Evolutionary conservation across 1,140 invertebrate genomes (phyloP).

Genomic region (Cydia amplana): DNA sequence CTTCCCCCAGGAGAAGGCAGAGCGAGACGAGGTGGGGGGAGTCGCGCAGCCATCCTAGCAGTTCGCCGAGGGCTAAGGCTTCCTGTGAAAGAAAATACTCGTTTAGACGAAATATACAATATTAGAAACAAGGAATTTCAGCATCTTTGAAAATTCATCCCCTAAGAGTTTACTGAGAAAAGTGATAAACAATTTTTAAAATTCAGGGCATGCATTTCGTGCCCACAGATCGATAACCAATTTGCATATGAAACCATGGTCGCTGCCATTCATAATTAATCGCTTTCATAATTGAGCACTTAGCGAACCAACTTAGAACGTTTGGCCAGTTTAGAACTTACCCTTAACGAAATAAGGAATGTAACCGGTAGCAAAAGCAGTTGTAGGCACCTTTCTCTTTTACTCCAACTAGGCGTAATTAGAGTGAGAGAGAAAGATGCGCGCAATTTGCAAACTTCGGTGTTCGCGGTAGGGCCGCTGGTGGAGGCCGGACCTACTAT

Average conservation of each 20-base stretch:
- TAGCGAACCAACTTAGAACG: neutral
- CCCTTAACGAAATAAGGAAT: neutral
- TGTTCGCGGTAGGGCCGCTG: too few species aligned
- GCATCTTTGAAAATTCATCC: too few species aligned
- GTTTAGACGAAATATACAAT: too few species aligned
- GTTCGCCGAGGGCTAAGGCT: constrained; percentile 87
- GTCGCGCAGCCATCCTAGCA: constrained; percentile 88
- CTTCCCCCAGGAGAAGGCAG: constrained; percentile 90
- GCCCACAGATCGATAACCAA: neutral
- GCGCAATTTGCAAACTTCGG: too few species aligned
- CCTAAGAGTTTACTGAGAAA: too few species aligned
- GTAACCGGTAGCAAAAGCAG: neutral
- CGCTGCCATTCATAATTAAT: neutral
- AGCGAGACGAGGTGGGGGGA: constrained; percentile 90
- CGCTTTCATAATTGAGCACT: neutral
- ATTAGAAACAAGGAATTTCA: too few species aligned
- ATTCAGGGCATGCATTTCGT: too few species aligned
- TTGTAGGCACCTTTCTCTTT: too few species aligned
- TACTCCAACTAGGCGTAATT: too few species aligned
- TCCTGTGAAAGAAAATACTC: constrained; percentile 79
- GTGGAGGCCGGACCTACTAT: too few species aligned
- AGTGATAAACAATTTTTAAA: too few species aligned
- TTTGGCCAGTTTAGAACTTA: neutral
- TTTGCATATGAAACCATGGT: neutral
- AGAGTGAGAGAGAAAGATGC: too few species aligned